Conservation (phyloP, 2,888 invertebrate genomes). For the Halictus quadricinctus region DNA sequence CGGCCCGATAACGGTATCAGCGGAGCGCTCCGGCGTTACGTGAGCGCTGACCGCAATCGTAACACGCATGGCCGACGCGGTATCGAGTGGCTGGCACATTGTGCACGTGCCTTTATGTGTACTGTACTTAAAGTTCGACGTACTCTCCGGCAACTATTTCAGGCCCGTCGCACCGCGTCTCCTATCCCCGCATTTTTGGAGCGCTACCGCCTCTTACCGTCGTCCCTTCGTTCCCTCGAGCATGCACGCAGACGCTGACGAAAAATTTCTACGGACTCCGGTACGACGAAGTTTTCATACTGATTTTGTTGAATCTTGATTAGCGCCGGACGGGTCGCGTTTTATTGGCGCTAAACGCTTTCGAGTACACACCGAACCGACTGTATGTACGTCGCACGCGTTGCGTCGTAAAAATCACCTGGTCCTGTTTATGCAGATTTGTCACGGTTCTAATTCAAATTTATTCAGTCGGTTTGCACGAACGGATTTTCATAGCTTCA, state of each 20-base stretch:
- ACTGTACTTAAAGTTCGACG: slow-evolving; percentile 66
- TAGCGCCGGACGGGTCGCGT: background rate
- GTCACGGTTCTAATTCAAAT: background rate
- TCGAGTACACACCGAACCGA: background rate
- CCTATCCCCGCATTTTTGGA: slow-evolving; percentile 52
- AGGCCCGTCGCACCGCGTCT: slow-evolving; percentile 39
- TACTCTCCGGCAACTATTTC: slow-evolving; percentile 62
- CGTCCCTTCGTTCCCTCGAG: background rate
- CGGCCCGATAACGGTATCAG: slow-evolving; percentile 79
- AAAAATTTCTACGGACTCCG: background rate
- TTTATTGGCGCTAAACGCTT: background rate
- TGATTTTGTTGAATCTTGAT: background rate
- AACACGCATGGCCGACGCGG: slow-evolving; percentile 63
- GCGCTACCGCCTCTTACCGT: slow-evolving; percentile 6
- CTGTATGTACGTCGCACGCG: background rate
- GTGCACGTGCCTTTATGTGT: slow-evolving; percentile 67
- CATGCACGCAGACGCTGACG: background rate
- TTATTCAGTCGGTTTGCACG: background rate
- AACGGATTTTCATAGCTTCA: background rate
- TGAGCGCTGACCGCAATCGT: slow-evolving; percentile 78
- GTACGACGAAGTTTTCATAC: background rate
- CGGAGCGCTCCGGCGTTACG: slow-evolving; percentile 67
- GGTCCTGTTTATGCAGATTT: background rate
- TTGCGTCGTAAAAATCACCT: background rate
- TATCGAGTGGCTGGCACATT: slow-evolving; percentile 64